Base-by-base conservation (phyloP, 1,140 invertebrate genomes). In the Capitella teleta region DNA sequence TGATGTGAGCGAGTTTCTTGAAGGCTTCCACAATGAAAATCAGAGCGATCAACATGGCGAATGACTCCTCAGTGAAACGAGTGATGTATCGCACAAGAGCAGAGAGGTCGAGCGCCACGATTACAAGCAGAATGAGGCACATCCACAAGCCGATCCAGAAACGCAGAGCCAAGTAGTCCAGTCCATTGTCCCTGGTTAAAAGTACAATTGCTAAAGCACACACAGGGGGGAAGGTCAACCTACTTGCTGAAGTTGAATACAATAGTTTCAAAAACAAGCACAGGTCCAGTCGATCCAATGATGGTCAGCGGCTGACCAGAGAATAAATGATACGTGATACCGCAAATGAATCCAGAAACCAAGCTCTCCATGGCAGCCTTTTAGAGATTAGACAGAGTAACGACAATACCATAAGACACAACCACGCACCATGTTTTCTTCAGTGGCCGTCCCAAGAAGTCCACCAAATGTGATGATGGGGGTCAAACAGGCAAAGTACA, bases 81-180 rank as follows among this genome's bases (percentile, higher is more conserved):
- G 95, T 98, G 52, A 99, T 98, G 67, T 93, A 98, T 65, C 92
- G 96, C n/a, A 98, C 94, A 48, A 97, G 78, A 51, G 92, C 90
- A 70, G 90, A 94, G 2, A 92, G 89, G 74, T 99, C 95, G 23
- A 95, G 82, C 1, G 93, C 90, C 25, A 95, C 91, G 61, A 98
- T 80, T 19, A 87, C 76, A 10, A 96, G 54, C 46, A 96, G 74
- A 64, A 95, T 91, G 14, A 88, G 41, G 1, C 83, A 79, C 32
- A 86, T 87, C 93, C 94, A 98, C 12, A 92, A 78, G 16, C 94
- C 92, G 54, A 97, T 93, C 86, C 93, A 98, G 40, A 77, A 62
- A n/a, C 88, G 83, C 67, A 98, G 89, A 5, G 87, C 84, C 76
- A 98, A 83, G 64, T 96, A 98, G 63, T 94, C 80, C 81, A 87